Base-by-base conservation (phyloP, 2,888 invertebrate species). In the Loripinus fragilis region DNA sequence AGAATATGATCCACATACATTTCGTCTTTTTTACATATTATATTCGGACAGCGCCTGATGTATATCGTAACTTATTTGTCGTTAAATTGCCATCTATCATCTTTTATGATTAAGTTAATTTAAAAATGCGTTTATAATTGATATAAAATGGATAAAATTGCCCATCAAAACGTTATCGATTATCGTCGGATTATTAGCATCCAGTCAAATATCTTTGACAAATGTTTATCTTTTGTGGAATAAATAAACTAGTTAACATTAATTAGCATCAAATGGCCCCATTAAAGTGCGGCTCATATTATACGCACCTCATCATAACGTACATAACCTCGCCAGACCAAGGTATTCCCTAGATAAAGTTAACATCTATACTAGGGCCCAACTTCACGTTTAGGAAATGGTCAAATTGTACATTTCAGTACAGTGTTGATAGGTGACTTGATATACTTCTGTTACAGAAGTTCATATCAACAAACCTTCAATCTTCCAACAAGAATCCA, bases 241-340 rank as follows among this genome's bases (percentile, higher is more conserved):
- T 78, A 80, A 81, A 72, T 74, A 71, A 42, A 71, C 71, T 60
- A 66, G 71, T 81, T 50, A 81, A 75, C 77, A 78, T 81, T 78
- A 68, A 78, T 81, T 75, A 75, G 72, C 76, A 70, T 65, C 60
- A 71, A 69, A 74, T 78, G 77, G 75, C 28, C 74, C 30, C 66
- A 38, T 78, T 78, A 67, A 75, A 30, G 68, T 12, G 38, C 25
- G 77, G 41, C 30, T 73, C 81, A 33, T 42, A 72, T 78, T 74
- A 50, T 74, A 72, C 48, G 71, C 74, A 38, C 38, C 38, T 38
- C 38, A 12, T 38, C 38, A 5, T 8, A 38, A 38, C 38, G 38
- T 38, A 38, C 38, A 38, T 38, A 38, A 38, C 38, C 12, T 38
- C 38, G 38, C 38, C 12, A 38, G 12, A 38, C 38, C 38, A 38